A percentile compares a stretch with the other conserved stretches of the same genome.
These are phyloP conservation scores for Gobionotothen gibberifrons DNA, from an alignment of 2,797 vertebrate genomes.

Conservation along the genomic window DNA sequence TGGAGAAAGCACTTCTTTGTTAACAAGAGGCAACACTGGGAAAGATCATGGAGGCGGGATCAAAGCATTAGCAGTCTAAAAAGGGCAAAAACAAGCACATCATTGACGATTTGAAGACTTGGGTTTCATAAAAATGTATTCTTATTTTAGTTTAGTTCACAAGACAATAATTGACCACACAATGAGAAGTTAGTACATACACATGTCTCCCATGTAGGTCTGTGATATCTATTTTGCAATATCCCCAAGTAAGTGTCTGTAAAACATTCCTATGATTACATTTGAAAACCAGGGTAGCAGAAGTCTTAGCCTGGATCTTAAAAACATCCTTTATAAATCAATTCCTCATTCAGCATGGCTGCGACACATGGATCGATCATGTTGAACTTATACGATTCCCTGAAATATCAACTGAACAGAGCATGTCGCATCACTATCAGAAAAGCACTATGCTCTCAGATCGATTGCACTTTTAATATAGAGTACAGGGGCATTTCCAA, in stretches of 20 bases:
- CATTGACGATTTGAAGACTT: too few relatives aligned
- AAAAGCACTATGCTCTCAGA: background rate
- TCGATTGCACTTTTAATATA: slow-evolving; percentile 21
- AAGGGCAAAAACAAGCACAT: background rate
- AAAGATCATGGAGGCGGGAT: background rate
- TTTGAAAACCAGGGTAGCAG: slow-evolving; percentile 47
- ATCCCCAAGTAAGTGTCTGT: slow-evolving; percentile 17
- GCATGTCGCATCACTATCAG: slow-evolving; percentile 34
- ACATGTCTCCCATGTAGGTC: background rate
- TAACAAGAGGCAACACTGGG: background rate
- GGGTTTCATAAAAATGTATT: too few relatives aligned
- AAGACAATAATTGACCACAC: background rate
- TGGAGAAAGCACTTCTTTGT: background rate
- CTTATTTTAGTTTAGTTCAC: too few relatives aligned
- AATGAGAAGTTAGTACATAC: background rate
- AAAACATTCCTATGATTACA: slow-evolving; percentile 54
- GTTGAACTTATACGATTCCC: slow-evolving; percentile 41
- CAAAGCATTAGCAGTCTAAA: background rate
- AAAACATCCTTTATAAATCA: slow-evolving; percentile 76
- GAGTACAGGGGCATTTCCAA: slow-evolving; percentile 5
- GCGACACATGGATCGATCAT: slow-evolving; percentile 45
- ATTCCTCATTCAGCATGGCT: slow-evolving; percentile 66
- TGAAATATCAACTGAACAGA: slow-evolving; percentile 44
- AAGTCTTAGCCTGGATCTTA: slow-evolving; percentile 65
- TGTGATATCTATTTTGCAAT: slow-evolving; percentile 9